phyloP scores from a whole-genome alignment of 2,113 vertebrate genomes.

The Elaphurus davidianus region DNA sequence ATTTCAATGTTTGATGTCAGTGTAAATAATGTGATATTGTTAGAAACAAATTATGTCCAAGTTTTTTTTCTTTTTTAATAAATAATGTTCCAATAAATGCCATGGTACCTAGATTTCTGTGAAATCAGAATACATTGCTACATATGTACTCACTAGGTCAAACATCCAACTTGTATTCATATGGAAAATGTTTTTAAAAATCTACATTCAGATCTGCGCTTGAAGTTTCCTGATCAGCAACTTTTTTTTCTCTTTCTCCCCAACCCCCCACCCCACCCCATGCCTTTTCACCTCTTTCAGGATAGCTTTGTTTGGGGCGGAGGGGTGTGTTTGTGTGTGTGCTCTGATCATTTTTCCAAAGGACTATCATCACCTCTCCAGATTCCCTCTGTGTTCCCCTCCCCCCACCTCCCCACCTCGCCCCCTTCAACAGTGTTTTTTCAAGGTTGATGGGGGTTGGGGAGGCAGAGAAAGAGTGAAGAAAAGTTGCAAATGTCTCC shows the following conservation, averaged over 20 bases:
- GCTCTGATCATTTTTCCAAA: background rate
- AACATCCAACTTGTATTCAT: background rate
- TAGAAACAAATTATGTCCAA: background rate
- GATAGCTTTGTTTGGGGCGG: background rate
- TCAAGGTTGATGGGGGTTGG: background rate
- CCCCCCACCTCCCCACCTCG: background rate
- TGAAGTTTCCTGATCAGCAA: background rate
- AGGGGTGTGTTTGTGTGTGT: background rate
- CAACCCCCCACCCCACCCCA: background rate
- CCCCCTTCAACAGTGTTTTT: background rate
- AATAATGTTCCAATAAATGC: background rate
- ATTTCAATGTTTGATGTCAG: background rate
- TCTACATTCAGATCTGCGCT: background rate
- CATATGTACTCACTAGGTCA: background rate
- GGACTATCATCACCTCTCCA: background rate
- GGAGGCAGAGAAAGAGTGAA: background rate
- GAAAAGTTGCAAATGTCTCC: background rate
- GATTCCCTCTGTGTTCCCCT: background rate
- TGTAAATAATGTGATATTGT: background rate
- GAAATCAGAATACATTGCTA: background rate
- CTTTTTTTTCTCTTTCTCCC: background rate
- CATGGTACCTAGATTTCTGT: background rate
- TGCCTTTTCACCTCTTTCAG: background rate
- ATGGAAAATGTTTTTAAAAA: background rate
- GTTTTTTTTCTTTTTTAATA: background rate